Evolutionary conservation across 2,888 invertebrate species (phyloP).

Genomic region (Rotaria sp.): DNA sequence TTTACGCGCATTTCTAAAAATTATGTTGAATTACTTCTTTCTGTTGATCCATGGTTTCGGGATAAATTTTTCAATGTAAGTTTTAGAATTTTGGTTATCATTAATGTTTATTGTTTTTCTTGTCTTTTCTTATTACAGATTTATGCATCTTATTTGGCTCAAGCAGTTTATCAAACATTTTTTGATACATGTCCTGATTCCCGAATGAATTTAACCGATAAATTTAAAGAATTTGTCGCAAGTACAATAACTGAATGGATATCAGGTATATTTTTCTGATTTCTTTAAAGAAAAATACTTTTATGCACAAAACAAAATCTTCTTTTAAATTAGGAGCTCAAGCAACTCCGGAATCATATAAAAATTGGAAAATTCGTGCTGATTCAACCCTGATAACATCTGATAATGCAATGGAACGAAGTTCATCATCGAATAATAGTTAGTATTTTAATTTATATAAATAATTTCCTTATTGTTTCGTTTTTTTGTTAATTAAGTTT

Average conservation of each 20-base stretch:
- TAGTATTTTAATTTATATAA: background rate
- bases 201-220: conserved; percentile 14
- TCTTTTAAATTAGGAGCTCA: background rate
- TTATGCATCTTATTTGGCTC: background rate
- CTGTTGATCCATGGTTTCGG: conserved; percentile 17
- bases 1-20: background rate
- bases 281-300: too few relatives aligned
- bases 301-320: too few relatives aligned
- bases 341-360: conserved; percentile 10
- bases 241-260: background rate
- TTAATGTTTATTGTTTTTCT: background rate
- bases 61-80: conserved; percentile 27
- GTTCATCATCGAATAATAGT: background rate
- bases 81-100: background rate
- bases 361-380: background rate
- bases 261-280: background rate
- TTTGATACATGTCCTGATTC: background rate
- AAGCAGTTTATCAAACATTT: background rate
- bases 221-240: conserved; percentile 5
- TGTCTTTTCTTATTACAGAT: background rate
- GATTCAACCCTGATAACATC: background rate
- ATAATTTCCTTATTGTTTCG: background rate
- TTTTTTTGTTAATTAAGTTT: background rate
- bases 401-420: background rate
- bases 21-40: conserved; percentile 13